A percentile compares a stretch with the other conserved stretches of the same genome.
Evolutionary conservation across 2,888 invertebrate species (phyloP).

Genomic region (Caenorhabditis panamensis): DNA sequence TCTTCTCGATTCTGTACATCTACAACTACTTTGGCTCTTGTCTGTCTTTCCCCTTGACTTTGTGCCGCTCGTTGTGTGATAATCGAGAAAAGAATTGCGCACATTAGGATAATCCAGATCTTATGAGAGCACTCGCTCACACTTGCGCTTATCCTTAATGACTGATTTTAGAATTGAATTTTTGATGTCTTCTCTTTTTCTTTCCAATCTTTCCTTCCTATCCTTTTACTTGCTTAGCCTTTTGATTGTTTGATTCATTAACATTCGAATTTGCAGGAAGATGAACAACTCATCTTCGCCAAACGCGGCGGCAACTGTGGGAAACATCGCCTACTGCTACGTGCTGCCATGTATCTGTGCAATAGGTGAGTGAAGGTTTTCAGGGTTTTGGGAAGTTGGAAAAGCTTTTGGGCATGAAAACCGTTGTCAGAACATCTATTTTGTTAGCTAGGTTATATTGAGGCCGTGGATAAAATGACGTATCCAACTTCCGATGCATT

Average conservation of each 20-base stretch:
- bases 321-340: conserved; percentile 79
- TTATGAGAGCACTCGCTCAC: conserved; percentile 30
- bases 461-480: no score
- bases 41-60: not conserved
- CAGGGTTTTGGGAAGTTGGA: no score
- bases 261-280: conserved; percentile 45
- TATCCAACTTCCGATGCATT: no score
- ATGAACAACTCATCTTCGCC: conserved; percentile 58
- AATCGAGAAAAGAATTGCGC: conserved; percentile 29
- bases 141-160: conserved; percentile 29
- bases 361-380: conserved; percentile 69
- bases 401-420: no score
- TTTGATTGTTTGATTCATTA: not conserved
- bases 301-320: conserved; percentile 68
- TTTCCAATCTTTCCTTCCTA: not conserved
- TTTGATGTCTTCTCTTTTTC: conserved; percentile 18
- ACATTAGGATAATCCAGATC: conserved; percentile 55
- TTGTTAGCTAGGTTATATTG: no score
- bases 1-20: not conserved
- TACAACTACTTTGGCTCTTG: not conserved
- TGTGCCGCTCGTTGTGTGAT: not conserved
- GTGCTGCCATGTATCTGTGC: conserved; percentile 80
- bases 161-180: conserved; percentile 35
- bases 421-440: no score
- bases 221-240: not conserved